Percentiles rank a stretch among this genome's conserved stretches.
Evolutionary conservation across 2,797 vertebrate species (phyloP).

Genomic region (Myotis findleyi): DNA sequence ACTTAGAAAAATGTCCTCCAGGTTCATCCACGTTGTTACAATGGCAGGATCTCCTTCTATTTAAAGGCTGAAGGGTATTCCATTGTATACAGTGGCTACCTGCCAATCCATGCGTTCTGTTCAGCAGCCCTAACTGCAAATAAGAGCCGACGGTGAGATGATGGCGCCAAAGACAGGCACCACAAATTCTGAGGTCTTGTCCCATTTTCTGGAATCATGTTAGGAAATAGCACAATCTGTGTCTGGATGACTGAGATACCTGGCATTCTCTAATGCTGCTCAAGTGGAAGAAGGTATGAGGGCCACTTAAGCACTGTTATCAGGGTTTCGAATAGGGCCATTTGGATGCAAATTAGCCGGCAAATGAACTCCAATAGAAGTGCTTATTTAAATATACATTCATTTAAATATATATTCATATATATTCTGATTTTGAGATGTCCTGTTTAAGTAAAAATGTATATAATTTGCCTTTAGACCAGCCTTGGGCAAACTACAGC

Average conservation of each 20-base stretch:
- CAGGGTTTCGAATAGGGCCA: conserved; percentile 75
- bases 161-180: background rate
- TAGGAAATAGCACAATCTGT: background rate
- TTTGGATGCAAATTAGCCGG: conserved; percentile 86
- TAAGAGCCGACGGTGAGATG: background rate
- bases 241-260: background rate
- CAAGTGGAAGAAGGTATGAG: background rate
- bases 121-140: background rate
- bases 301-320: conserved; percentile 59
- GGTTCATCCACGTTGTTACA: background rate
- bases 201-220: background rate
- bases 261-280: background rate
- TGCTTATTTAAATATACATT: conserved; percentile 79
- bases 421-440: background rate
- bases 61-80: background rate
- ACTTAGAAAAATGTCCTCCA: background rate
- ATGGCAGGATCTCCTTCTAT: background rate
- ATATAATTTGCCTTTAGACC: background rate
- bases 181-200: background rate
- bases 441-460: background rate
- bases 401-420: background rate
- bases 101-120: background rate
- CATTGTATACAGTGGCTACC: background rate
- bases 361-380: conserved; percentile 80
- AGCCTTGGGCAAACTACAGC: too few relatives aligned